Conservation (phyloP, 2,797 vertebrate species). For the Channa striata region DNA sequence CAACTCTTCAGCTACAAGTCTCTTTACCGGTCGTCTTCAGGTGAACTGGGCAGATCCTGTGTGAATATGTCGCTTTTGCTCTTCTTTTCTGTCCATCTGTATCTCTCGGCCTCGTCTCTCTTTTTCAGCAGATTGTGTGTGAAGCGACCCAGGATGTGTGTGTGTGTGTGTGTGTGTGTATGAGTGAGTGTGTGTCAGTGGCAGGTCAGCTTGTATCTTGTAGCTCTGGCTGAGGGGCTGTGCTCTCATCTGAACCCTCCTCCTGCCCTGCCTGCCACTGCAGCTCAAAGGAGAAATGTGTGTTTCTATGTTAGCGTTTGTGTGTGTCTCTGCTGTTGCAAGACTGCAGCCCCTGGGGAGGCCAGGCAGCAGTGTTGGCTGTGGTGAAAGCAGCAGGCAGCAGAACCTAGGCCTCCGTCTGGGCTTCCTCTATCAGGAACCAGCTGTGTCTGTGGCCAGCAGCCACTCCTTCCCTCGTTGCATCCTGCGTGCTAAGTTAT, state of each 20-base stretch:
- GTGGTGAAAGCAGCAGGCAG: slow-evolving; percentile 79
- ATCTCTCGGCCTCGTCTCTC: slow-evolving; percentile 20
- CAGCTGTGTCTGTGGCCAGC: slow-evolving; percentile 87
- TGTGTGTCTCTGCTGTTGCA: slow-evolving; percentile 51
- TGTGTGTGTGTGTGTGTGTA: slow-evolving; percentile 41
- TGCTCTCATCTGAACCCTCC: slow-evolving; percentile 76
- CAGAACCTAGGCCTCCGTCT: slow-evolving; percentile 78
- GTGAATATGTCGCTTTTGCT: slow-evolving; percentile 14
- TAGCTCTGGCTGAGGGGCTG: slow-evolving; percentile 70
- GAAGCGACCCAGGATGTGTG: slow-evolving; percentile 23
- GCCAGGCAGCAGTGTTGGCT: slow-evolving; percentile 79
- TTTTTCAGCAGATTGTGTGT: slow-evolving; percentile 37
- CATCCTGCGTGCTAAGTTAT: slow-evolving; percentile 25
- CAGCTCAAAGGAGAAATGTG: slow-evolving; percentile 66
- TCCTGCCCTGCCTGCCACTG: slow-evolving; percentile 58
- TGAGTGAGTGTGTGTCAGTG: slow-evolving; percentile 54
- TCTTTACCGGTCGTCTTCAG: slow-evolving; percentile 2
- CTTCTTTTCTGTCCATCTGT: slow-evolving; percentile 27
- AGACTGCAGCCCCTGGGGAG: slow-evolving; percentile 77
- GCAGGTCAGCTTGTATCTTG: slow-evolving; percentile 71
- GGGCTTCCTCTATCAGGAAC: slow-evolving; percentile 92
- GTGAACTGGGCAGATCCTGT: not conserved
- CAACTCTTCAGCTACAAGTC: slow-evolving; percentile 4
- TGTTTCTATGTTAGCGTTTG: slow-evolving; percentile 48
- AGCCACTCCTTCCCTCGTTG: slow-evolving; percentile 56